phyloP scores from a whole-genome alignment of 2,888 invertebrate genomes.

The Augiades crinisus region DNA sequence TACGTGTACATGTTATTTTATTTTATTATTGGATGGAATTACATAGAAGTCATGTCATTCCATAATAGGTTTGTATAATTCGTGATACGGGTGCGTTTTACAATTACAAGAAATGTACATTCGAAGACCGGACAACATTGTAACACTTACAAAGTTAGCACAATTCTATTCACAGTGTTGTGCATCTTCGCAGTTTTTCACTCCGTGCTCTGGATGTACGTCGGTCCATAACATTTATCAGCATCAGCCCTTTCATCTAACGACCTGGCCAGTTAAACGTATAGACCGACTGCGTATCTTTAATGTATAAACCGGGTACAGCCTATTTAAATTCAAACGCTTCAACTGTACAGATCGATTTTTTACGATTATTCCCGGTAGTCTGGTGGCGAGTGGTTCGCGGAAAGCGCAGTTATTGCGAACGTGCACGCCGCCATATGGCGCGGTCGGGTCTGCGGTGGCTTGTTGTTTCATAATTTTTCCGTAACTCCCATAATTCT shows the following conservation, averaged over 20 bases:
- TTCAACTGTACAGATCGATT: constrained; percentile 32
- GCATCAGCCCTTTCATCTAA: constrained; percentile 23
- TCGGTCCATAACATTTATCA: constrained; percentile 21
- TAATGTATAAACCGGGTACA: constrained; percentile 24
- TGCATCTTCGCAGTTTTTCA: constrained; percentile 2
- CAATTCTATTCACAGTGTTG: not conserved
- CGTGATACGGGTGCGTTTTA: no score
- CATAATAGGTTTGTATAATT: no score
- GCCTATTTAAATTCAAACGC: constrained; percentile 34
- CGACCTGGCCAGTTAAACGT: constrained; percentile 21
- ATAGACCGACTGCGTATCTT: no score
- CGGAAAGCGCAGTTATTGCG: constrained; percentile 36
- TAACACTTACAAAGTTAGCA: constrained; percentile 1
- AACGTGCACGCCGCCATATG: constrained; percentile 16
- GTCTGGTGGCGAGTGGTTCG: constrained; percentile 43
- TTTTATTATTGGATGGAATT: no score
- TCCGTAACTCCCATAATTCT: constrained; percentile 31
- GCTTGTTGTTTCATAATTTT: constrained; percentile 36
- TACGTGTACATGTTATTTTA: no score
- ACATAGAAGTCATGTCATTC: no score
- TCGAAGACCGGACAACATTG: no score
- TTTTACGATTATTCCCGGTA: constrained; percentile 47
- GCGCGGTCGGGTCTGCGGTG: constrained; percentile 28
- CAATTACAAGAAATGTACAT: no score
- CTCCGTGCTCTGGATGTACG: constrained; percentile 10